Evolutionary conservation across 2,888 invertebrate genomes (phyloP).

Genomic region (Prosopocoilus inquinatus): DNA sequence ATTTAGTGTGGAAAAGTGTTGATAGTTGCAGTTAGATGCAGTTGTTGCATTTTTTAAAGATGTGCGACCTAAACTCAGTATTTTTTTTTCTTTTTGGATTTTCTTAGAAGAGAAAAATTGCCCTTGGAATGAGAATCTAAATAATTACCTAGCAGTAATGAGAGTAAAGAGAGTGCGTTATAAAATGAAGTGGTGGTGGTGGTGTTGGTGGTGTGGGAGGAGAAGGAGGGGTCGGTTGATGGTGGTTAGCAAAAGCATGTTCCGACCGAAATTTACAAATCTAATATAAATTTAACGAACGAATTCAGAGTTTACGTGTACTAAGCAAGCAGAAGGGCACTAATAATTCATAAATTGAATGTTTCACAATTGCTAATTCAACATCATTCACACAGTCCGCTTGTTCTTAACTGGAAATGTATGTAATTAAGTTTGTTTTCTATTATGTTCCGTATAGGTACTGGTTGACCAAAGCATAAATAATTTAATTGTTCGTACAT

Average conservation of each 20-base stretch:
- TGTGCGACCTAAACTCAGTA: too few relatives aligned
- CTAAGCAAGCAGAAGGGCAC: slow-evolving; percentile 30
- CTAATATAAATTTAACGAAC: slow-evolving; percentile 48
- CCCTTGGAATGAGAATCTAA: too few relatives aligned
- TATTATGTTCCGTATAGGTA: slow-evolving; percentile 50
- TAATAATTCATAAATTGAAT: slow-evolving; percentile 53
- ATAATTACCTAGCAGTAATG: too few relatives aligned
- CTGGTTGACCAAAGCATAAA: slow-evolving; percentile 45
- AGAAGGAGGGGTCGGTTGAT: too few relatives aligned
- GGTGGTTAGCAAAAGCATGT: slow-evolving; percentile 1
- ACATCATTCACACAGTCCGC: slow-evolving; percentile 47
- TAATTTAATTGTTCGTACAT: slow-evolving; percentile 47
- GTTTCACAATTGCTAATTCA: slow-evolving; percentile 52
- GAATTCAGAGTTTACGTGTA: slow-evolving; percentile 6
- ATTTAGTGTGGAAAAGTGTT: too few relatives aligned
- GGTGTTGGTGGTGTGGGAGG: too few relatives aligned
- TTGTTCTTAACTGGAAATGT: slow-evolving; percentile 48
- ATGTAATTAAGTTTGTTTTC: slow-evolving; percentile 54
- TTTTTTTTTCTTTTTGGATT: too few relatives aligned
- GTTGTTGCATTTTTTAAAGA: too few relatives aligned
- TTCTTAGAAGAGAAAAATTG: too few relatives aligned
- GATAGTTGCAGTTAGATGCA: too few relatives aligned
- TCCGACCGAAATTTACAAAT: slow-evolving; percentile 38
- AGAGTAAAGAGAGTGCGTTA: background rate
- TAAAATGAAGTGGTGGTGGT: slow-evolving; percentile 11